These are phyloP conservation scores for Amaurobius ferox DNA, from an alignment of 2,888 invertebrate species.

Conservation along the genomic window DNA sequence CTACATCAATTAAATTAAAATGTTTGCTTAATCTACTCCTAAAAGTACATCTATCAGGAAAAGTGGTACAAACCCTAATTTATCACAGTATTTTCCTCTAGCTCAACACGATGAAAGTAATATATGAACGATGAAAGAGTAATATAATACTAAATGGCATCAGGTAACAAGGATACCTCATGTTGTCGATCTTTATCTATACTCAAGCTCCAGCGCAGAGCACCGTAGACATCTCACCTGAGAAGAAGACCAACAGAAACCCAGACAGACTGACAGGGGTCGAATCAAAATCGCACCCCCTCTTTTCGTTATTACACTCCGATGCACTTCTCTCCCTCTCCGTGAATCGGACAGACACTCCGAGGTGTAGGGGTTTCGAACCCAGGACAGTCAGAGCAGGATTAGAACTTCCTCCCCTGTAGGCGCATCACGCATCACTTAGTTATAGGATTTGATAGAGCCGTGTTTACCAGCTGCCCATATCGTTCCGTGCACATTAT, in stretches of 20 bases:
- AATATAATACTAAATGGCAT: no score
- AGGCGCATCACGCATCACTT: constrained; percentile 39
- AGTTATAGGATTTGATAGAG: constrained; percentile 51
- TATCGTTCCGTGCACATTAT: constrained; percentile 1
- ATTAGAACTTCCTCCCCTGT: constrained; percentile 25
- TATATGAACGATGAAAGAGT: no score
- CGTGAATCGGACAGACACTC: constrained; percentile 33
- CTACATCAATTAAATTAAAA: no score
- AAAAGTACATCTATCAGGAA: no score
- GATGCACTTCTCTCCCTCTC: not conserved
- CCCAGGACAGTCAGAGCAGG: constrained; percentile 26
- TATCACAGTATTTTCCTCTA: no score
- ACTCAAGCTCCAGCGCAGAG: no score
- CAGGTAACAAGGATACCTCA: no score
- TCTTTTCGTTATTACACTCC: not conserved
- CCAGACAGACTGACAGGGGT: constrained; percentile 1
- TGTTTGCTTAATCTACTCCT: no score
- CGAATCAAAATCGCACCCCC: not conserved
- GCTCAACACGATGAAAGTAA: no score
- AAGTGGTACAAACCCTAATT: no score
- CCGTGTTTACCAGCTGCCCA: constrained; percentile 64
- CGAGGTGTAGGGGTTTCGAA: constrained; percentile 52
- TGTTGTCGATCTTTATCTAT: no score
- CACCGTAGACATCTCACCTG: not conserved
- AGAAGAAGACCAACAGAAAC: not conserved